Evolutionary conservation across 2,113 vertebrate species (phyloP).

Genomic region (Trachemys scripta): DNA sequence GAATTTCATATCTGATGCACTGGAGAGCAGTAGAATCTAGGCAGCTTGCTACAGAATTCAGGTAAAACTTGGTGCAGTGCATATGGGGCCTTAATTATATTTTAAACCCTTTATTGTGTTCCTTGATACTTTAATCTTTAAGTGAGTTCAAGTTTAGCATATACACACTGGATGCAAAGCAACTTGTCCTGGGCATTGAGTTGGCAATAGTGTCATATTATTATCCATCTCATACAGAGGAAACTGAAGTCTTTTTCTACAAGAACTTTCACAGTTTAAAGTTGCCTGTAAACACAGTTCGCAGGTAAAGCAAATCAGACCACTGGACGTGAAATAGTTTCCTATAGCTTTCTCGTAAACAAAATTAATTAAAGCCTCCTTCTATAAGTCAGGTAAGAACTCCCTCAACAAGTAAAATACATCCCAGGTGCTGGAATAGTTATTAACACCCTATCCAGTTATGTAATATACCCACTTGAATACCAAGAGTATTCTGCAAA

Average conservation of each 20-base stretch:
- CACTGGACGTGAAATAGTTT: neutral
- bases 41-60: neutral
- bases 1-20: rapidly evolving
- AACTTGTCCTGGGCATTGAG: neutral
- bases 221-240: rapidly evolving
- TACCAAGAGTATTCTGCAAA: constrained; percentile 11
- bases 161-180: neutral
- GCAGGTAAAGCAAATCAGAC: neutral
- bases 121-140: neutral
- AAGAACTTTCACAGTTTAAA: neutral
- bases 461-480: neutral
- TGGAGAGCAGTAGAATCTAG: neutral
- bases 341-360: neutral
- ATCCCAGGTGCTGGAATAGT: neutral
- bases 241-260: neutral
- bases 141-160: neutral
- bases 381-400: neutral
- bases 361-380: neutral
- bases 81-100: neutral
- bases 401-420: neutral
- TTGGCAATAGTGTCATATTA: rapidly evolving
- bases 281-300: neutral
- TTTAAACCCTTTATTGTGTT: neutral
- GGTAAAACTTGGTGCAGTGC: neutral
- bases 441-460: neutral